phyloP scores from a whole-genome alignment of 2,888 invertebrate species.

The Conops quadrifasciatus region DNA sequence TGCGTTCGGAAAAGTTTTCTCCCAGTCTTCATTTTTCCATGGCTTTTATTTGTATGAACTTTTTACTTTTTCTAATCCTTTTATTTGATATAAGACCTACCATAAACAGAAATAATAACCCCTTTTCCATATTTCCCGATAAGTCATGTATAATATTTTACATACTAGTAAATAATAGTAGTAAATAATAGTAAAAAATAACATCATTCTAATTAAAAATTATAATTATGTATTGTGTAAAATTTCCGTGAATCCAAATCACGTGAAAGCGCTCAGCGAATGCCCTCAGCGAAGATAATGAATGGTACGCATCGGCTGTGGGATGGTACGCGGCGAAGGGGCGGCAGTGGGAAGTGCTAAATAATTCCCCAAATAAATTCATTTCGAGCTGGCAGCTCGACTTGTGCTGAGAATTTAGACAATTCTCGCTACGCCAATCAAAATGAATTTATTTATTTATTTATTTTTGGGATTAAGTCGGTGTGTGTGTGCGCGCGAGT shows the following conservation, averaged over 20 bases:
- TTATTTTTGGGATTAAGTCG: neutral
- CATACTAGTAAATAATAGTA: too few species aligned
- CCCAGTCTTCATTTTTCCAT: too few species aligned
- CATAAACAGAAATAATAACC: too few species aligned
- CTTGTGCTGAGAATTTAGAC: neutral
- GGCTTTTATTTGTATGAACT: too few species aligned
- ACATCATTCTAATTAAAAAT: neutral
- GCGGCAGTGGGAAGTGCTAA: neutral
- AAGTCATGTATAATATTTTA: too few species aligned
- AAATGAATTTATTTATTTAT: slow-evolving; percentile 11
- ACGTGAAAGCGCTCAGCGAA: neutral
- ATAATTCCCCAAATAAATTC: slow-evolving; percentile 9
- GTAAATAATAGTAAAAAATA: neutral
- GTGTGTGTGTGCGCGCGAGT: too few species aligned
- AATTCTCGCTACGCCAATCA: slow-evolving; percentile 8
- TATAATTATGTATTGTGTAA: neutral
- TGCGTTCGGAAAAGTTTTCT: too few species aligned
- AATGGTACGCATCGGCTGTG: too few species aligned
- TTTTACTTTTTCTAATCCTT: too few species aligned
- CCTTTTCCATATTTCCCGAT: too few species aligned
- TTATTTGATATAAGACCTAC: too few species aligned
- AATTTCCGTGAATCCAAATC: neutral
- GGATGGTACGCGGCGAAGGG: too few species aligned
- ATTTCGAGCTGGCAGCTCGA: neutral
- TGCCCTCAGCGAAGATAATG: neutral